A percentile compares a stretch with the other conserved stretches of the same genome.
Evolutionary conservation across 2,797 vertebrate species (phyloP).

Genomic region (Macropodus opercularis): DNA sequence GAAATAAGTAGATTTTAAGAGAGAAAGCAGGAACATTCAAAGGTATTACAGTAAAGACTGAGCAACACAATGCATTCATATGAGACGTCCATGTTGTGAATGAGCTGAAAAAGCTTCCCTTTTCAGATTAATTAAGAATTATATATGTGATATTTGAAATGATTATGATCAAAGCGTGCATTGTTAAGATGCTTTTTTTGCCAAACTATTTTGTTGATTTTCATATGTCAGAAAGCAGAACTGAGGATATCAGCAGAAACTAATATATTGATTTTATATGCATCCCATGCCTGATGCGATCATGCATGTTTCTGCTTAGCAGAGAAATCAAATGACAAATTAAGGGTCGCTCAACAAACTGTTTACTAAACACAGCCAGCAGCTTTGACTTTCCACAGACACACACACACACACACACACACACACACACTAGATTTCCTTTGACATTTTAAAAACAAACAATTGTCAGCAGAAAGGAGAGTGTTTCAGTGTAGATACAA

Average conservation of each 20-base stretch:
- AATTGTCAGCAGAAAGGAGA: slow-evolving; percentile 25
- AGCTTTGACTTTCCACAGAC: slow-evolving; percentile 9
- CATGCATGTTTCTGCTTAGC: slow-evolving; percentile 6
- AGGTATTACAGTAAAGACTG: too few species aligned
- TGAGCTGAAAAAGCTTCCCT: background rate
- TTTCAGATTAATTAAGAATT: background rate
- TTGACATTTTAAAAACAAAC: slow-evolving; percentile 16
- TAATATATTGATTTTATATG: slow-evolving; percentile 4
- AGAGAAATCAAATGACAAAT: slow-evolving; percentile 20
- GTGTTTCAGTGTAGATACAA: background rate
- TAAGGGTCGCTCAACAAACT: slow-evolving; percentile 13
- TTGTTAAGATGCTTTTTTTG: background rate
- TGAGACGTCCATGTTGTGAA: background rate
- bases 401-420: slow-evolving; percentile 12
- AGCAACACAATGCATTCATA: background rate
- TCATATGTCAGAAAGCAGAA: background rate
- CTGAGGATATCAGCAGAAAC: too few species aligned
- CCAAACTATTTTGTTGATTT: background rate
- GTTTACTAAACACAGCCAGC: slow-evolving; percentile 21
- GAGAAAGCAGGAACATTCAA: background rate
- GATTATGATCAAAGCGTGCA: slow-evolving; percentile 4
- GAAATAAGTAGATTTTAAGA: slow-evolving; percentile 2
- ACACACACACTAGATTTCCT: slow-evolving; percentile 11
- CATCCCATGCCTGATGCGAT: background rate
- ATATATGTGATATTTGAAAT: background rate